Evolutionary conservation across 2,113 vertebrate genomes (phyloP).

Genomic region (Spizaetus ornatus): DNA sequence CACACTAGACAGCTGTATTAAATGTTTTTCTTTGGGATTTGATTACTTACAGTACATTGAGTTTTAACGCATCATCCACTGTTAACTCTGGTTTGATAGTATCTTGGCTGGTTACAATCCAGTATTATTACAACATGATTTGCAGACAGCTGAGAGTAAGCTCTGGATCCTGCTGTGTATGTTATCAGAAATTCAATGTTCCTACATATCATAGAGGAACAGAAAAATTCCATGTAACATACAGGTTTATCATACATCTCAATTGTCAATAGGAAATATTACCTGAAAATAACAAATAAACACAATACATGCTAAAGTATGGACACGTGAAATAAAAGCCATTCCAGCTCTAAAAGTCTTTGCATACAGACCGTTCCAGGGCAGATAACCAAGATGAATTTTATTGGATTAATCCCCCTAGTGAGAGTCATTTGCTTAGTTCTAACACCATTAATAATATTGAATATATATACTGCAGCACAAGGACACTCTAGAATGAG

Average conservation of each 20-base stretch:
- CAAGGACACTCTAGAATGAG: neutral
- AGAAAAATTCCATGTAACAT: neutral
- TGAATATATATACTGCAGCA: neutral
- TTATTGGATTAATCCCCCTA: neutral
- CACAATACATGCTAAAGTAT: rapidly evolving
- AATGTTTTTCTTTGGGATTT: conserved; percentile 24
- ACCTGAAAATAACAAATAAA: neutral
- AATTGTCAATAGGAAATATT: neutral
- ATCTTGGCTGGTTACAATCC: neutral
- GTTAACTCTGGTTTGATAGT: neutral
- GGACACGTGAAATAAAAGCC: neutral
- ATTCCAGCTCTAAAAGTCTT: neutral
- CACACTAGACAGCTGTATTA: neutral
- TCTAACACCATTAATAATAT: neutral
- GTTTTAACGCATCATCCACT: conserved; percentile 19
- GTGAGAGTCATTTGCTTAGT: neutral
- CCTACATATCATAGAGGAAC: neutral
- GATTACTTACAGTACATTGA: neutral
- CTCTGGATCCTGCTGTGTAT: neutral
- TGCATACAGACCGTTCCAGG: neutral
- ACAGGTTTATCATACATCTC: neutral
- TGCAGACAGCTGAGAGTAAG: neutral
- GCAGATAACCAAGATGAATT: neutral
- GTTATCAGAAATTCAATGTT: neutral
- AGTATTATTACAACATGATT: neutral